Evolutionary conservation across 2,888 invertebrate species (phyloP), one percentile per base, ranked within the genome.

Genomic region (Luffia ferchaultella): DNA sequence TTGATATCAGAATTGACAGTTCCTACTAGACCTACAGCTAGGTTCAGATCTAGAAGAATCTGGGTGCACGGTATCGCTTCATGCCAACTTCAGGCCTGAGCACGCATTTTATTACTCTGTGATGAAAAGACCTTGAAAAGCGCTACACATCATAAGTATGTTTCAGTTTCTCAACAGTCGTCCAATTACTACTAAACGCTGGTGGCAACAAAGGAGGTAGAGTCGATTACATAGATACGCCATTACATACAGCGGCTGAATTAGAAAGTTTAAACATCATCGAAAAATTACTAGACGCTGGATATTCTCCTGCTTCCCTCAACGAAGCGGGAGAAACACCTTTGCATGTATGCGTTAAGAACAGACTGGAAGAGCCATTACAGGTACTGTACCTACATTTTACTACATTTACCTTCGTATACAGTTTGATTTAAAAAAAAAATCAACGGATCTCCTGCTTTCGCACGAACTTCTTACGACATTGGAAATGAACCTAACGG

Each of bases 201-300:
- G 72, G 71, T 5, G 70, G 68, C 0, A 63, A 57, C 42, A 7
- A 55, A 5, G 50, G 57, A 9, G 67, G 66, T 2, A 67, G 65
- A 1, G 48, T 68, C 1, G 59, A 63, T 46, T 54, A 68, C 20
- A 45, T 68, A 12, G 71, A 76, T 17, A 85, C 86, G 0, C 83
- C 86, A 0, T 66, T 88, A 1, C 87, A 87, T 55, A 83, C 79
- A 0, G 86, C 87, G 0, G 85, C 85, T 0, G 70, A 76, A 45
- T 60, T 86, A 1, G 75, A 71, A 2, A 77, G 72, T 45, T 53
- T 75, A 30, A 75, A 79, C 0, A 78, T 77, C 1, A 77, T 86
- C 1, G 67, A 65, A 12, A 67, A 73, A 43, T 63, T 87, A 1
- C 59, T 86, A 2, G 65, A 74, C 1, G 68, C 73, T 9, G 83